Base-by-base conservation (phyloP, 1,140 invertebrate species). In the Epicauta chinensis region DNA sequence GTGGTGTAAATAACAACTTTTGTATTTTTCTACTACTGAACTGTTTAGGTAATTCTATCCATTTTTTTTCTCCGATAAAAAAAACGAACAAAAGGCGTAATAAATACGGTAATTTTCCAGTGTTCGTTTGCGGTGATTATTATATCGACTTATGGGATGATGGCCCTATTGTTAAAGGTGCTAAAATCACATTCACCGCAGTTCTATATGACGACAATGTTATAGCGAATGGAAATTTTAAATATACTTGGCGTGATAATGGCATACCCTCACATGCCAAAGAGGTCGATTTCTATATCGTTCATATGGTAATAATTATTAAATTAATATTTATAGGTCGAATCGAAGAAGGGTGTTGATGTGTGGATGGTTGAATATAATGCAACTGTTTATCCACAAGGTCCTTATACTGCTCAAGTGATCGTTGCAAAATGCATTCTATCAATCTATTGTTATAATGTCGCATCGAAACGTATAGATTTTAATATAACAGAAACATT, bases 111-210 rank as follows among this genome's bases (percentile, higher is more conserved):
- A 23, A 3, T 23, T 23, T 23, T 23, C 7, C 7, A 23, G 23
- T 2, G 4, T 23, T 23, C 7, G 23, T 23, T 7, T 23, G 7
- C 1, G 23, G 4, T 7, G 23, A 23, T 23, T 64, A 58, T 51
- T 29, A 16, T 30, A 53, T 62, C 14, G 46, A 47, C 3, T 45
- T 64, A 44, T 64, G 64, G 1, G 75, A 76, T 38, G 72, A 83
- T 73, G 80, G 79, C 13, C 82, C 81, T 52, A 75, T 77, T 16
- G 77, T 85, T n/a, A 64, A 77, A 38, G 84, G 83, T 29, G 81
- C 77, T 7, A 78, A 75, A 50, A 75, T 85, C 32, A 79, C 76
- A 40, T 83, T 85, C 62, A 77, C 66, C 60, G 82, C 75, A 55
- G 32, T 34, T n/a, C 63, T 85, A 4, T 70, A 69, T 37, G 66